These are phyloP conservation scores for Rhinella marina DNA, from an alignment of 2,797 vertebrate genomes.

Conservation along the genomic window DNA sequence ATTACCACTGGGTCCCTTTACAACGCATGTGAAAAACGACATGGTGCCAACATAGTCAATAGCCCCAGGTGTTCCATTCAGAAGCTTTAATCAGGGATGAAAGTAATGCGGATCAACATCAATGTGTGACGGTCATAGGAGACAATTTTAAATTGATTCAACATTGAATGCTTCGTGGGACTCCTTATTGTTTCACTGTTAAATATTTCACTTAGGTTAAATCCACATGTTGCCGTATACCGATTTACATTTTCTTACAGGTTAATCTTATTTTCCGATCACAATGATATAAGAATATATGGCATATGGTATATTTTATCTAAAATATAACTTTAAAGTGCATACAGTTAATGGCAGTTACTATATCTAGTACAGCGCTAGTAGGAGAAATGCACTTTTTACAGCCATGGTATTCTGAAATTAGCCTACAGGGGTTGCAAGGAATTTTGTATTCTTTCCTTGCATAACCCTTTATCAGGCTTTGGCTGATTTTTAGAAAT, in stretches of 20 bases:
- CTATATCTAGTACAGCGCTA: not conserved
- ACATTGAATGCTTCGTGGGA: not conserved
- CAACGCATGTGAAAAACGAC: not conserved
- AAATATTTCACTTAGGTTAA: not conserved
- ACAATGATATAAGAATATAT: not conserved
- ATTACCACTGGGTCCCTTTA: slow-evolving; percentile 26
- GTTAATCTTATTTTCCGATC: not conserved
- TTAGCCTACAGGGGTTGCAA: too few species aligned
- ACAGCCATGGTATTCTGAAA: too few species aligned
- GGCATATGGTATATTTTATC: not conserved
- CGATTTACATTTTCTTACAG: not conserved
- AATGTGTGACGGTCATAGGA: slow-evolving; percentile 39
- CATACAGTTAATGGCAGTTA: not conserved
- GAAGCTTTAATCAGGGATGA: slow-evolving; percentile 38
- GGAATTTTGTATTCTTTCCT: too few species aligned
- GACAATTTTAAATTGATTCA: slow-evolving; percentile 25
- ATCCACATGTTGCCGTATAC: not conserved
- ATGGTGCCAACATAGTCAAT: slow-evolving; percentile 20
- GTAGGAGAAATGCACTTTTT: too few species aligned
- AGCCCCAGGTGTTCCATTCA: slow-evolving; percentile 43
- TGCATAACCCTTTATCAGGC: too few species aligned
- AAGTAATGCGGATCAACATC: slow-evolving; percentile 35
- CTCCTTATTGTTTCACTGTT: slow-evolving; percentile 19
- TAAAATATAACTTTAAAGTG: not conserved
- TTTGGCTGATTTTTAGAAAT: not conserved